A percentile compares a stretch with the other conserved stretches of the same genome.
Conservation (phyloP, 2,113 vertebrate genomes). For the Antechinus stuartii region DNA sequence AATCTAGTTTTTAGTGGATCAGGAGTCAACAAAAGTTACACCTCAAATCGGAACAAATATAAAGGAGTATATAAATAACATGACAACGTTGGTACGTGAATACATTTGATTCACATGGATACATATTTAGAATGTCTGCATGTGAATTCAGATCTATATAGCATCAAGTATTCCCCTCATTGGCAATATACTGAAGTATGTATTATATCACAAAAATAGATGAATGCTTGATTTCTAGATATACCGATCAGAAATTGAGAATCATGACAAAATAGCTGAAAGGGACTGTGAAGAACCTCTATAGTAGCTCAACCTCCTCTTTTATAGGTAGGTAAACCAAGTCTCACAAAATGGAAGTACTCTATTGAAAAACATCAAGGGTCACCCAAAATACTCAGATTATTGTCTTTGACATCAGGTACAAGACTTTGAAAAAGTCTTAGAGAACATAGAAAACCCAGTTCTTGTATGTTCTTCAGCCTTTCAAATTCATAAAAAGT, state of each 20-base stretch:
- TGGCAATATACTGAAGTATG: not conserved
- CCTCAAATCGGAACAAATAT: not conserved
- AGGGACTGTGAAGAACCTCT: not conserved
- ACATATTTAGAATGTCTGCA: not conserved
- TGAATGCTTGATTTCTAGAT: not conserved
- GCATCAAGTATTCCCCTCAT: not conserved
- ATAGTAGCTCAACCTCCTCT: not conserved
- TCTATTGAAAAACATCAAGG: not conserved
- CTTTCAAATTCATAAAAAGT: not conserved
- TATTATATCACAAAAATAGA: not conserved
- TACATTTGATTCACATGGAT: not conserved
- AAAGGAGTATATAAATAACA: not conserved
- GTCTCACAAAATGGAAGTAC: not conserved
- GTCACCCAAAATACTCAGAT: not conserved
- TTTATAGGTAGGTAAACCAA: not conserved
- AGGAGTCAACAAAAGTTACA: not conserved
- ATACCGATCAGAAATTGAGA: not conserved
- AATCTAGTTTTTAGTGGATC: not conserved
- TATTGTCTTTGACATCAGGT: not conserved
- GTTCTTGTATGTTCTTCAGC: not conserved
- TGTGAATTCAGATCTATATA: not conserved
- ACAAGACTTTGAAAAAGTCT: not conserved
- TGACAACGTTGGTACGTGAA: not conserved
- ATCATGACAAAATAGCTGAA: not conserved
- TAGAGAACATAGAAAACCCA: not conserved